Conservation (phyloP, 2,797 vertebrate genomes). For the Coilia nasus region DNA sequence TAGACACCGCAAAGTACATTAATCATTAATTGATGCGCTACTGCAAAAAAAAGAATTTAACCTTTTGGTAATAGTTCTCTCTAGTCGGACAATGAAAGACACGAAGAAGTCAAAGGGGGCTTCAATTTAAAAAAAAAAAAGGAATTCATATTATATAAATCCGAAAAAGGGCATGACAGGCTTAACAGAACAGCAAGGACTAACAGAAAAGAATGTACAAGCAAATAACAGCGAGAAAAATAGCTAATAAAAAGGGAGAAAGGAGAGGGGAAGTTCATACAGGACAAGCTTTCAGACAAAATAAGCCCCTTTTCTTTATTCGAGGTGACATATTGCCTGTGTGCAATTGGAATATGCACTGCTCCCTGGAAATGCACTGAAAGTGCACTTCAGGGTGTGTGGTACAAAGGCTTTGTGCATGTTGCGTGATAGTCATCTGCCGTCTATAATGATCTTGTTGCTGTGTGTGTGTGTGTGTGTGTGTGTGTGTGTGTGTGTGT, state of each 20-base stretch:
- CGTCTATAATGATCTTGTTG: not conserved
- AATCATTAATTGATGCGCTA: not conserved
- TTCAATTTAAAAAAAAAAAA: no score
- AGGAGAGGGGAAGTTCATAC: not conserved
- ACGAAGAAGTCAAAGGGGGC: no score
- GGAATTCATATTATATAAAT: no score
- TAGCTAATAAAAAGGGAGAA: not conserved
- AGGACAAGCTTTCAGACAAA: not conserved
- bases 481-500: not conserved
- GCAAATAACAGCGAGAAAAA: no score
- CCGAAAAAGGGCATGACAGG: no score
- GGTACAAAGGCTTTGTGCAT: not conserved
- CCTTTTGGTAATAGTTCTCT: no score
- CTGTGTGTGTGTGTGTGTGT: conserved; percentile 7
- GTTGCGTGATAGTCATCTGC: not conserved
- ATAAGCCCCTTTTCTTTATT: not conserved
- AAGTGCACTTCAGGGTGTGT: not conserved
- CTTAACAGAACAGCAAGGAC: no score
- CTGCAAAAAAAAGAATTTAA: not conserved
- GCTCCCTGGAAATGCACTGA: not conserved
- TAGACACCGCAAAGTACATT: no score
- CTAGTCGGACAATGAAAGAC: no score
- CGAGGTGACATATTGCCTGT: not conserved
- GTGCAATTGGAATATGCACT: not conserved
- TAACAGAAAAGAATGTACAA: no score